These are phyloP conservation scores for Drosophila erecta DNA, from an alignment of 1,140 invertebrate species.

Conservation along the genomic window DNA sequence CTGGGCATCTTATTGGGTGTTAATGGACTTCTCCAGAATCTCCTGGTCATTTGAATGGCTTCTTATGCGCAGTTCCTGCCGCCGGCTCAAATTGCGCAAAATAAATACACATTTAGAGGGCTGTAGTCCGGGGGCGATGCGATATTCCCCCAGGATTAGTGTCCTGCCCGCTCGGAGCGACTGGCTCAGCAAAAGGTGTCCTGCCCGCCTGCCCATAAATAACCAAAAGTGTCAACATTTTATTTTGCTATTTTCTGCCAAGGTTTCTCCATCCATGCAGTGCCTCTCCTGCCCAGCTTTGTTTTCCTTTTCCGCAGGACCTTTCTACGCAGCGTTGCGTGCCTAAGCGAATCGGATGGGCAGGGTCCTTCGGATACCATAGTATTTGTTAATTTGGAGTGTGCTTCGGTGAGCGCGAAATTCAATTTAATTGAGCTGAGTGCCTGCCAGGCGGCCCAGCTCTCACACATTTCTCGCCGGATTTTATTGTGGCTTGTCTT, in stretches of 20 bases:
- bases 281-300: slow-evolving; percentile 5
- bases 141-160: slow-evolving; percentile 72
- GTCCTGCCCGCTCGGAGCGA: slow-evolving; percentile 9
- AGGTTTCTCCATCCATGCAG: slow-evolving; percentile 20
- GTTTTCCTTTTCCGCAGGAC: slow-evolving; percentile 6
- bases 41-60: slow-evolving; percentile 79
- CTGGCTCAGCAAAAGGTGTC: slow-evolving; percentile 64
- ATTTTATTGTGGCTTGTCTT: slow-evolving; percentile 77
- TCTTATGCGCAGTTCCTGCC: slow-evolving; percentile 44
- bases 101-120: slow-evolving; percentile 77
- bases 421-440: slow-evolving; percentile 83
- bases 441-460: slow-evolving; percentile 56
- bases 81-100: slow-evolving; percentile 70
- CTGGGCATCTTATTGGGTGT: slow-evolving; percentile 74
- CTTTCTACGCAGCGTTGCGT: slow-evolving; percentile 70
- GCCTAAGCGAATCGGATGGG: slow-evolving; percentile 78
- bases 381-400: slow-evolving; percentile 80
- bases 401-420: slow-evolving; percentile 82
- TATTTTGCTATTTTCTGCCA: slow-evolving; percentile 79
- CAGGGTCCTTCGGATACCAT: slow-evolving; percentile 60
- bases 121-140: slow-evolving; percentile 17
- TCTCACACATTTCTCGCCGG: slow-evolving; percentile 78
- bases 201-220: slow-evolving; percentile 73
- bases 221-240: slow-evolving; percentile 83
- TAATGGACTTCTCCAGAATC: slow-evolving; percentile 63